These are phyloP conservation scores for Nerophis ophidion DNA, from an alignment of 2,113 vertebrate genomes.

Conservation along the genomic window DNA sequence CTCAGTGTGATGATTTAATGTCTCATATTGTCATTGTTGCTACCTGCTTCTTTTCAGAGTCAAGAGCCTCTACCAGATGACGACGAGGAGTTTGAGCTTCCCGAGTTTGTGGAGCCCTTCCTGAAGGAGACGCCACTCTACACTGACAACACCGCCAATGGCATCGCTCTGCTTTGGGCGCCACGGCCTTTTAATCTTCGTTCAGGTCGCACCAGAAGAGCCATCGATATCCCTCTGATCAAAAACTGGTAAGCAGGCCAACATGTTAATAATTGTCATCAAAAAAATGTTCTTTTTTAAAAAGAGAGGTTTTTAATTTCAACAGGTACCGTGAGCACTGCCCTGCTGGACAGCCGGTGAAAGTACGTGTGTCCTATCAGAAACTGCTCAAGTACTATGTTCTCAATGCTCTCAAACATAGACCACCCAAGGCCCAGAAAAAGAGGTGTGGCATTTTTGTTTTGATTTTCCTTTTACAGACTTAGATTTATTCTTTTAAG, in stretches of 20 bases:
- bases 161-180: constrained; percentile 96
- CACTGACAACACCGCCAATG: constrained; percentile 95
- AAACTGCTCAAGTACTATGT: constrained; percentile 98
- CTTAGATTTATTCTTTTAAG: not conserved
- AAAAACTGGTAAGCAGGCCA: constrained; percentile 86
- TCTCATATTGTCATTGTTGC: not conserved
- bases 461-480: not conserved
- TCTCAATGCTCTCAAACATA: constrained; percentile 96
- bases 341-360: constrained; percentile 95
- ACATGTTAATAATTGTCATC: not conserved
- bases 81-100: constrained; percentile 96
- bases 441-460: constrained; percentile 77
- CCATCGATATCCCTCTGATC: constrained; percentile 93
- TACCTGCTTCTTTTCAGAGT: constrained; percentile 66
- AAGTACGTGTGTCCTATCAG: constrained; percentile 96
- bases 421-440: constrained; percentile 97
- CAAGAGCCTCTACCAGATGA: constrained; percentile 96
- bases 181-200: constrained; percentile 94
- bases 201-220: constrained; percentile 92
- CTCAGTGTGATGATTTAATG: not conserved
- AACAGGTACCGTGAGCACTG: constrained; percentile 95
- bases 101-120: constrained; percentile 94
- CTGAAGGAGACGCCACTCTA: constrained; percentile 96
- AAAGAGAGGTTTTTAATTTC: not conserved
- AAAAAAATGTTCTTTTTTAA: not conserved